Conservation (phyloP, 2,113 vertebrate species). For the Oryzias woworae region DNA sequence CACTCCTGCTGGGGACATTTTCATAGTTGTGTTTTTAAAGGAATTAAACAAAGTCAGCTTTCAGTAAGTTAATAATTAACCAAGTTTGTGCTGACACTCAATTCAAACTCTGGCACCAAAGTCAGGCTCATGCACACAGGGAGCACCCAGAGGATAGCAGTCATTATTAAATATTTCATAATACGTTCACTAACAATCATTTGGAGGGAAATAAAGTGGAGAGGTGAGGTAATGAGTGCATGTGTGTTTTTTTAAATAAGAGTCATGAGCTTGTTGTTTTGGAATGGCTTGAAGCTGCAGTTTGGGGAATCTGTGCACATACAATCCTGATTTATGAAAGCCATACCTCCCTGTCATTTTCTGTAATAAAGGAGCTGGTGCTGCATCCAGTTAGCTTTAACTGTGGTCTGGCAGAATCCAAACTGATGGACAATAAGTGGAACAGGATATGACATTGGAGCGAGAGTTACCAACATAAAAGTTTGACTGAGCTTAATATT, state of each 20-base stretch:
- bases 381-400: too few relatives aligned
- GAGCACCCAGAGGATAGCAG: conserved; percentile 4
- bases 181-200: not conserved
- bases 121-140: conserved; percentile 22
- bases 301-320: not conserved
- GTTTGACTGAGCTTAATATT: conserved; percentile 10
- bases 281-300: not conserved
- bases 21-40: conserved; percentile 2
- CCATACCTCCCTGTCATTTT: too few relatives aligned
- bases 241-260: not conserved
- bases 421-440: too few relatives aligned
- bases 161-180: not conserved
- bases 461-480: conserved; percentile 4
- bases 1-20: not conserved
- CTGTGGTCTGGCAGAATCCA: too few relatives aligned
- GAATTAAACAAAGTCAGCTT: conserved; percentile 13
- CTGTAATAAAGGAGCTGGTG: too few relatives aligned
- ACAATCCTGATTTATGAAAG: too few relatives aligned
- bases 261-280: not conserved
- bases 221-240: not conserved
- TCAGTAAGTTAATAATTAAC: conserved; percentile 66
- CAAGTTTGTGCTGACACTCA: conserved; percentile 47
- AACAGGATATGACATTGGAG: not conserved
- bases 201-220: not conserved
- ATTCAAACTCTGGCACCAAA: conserved; percentile 34